Evolutionary conservation across 1,140 invertebrate species (phyloP).

Genomic region (Chionoecetes opilio): DNA sequence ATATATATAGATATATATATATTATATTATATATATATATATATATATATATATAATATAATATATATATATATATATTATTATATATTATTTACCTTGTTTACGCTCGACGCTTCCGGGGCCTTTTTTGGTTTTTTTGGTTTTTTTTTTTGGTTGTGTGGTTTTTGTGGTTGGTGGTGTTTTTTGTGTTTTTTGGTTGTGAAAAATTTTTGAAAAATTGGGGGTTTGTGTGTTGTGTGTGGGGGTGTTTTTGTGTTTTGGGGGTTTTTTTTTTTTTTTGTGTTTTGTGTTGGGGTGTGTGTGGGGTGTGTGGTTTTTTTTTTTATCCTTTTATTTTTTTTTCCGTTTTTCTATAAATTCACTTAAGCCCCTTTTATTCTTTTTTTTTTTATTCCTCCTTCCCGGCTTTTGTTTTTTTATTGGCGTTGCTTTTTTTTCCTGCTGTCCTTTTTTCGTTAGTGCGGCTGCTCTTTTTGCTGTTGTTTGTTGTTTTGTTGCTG

Average conservation of each 20-base stretch:
- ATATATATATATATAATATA: not conserved
- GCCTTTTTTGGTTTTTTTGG: no score
- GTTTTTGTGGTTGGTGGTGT: no score
- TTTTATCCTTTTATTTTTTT: not conserved
- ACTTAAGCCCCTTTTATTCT: not conserved
- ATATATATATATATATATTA: no score
- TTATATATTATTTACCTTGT: no score
- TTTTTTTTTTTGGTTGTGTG: no score
- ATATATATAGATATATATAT: no score
- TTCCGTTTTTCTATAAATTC: not conserved
- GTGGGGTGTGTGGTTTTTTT: constrained; percentile 33
- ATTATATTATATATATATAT: not conserved
- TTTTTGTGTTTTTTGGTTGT: no score
- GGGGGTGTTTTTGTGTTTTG: no score
- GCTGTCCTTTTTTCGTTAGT: not conserved
- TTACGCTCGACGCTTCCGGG: no score
- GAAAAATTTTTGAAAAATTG: no score
- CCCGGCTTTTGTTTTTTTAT: not conserved
- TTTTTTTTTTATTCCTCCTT: not conserved
- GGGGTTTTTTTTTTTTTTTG: no score
- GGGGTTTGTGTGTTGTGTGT: no score
- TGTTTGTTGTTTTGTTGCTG: not conserved
- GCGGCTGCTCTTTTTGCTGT: not conserved
- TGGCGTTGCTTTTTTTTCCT: not conserved
- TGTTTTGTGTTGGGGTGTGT: constrained; percentile 37